A percentile compares a stretch with the other conserved stretches of the same genome.
Conservation (phyloP, 2,113 vertebrate species). For the Atherinomorus stipes region DNA sequence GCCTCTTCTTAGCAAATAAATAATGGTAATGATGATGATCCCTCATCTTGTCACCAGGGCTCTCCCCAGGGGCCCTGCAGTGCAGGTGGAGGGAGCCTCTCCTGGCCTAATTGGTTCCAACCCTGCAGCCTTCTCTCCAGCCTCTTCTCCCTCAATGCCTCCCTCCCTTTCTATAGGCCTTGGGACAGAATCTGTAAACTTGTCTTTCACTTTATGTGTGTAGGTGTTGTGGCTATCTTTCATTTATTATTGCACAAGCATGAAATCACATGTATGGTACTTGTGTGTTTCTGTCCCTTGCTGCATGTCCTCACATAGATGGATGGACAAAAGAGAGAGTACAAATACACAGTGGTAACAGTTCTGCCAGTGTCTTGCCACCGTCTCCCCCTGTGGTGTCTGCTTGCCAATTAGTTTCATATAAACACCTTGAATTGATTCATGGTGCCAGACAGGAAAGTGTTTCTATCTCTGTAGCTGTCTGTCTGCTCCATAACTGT, state of each 20-base stretch:
- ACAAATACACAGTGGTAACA: conserved; percentile 13
- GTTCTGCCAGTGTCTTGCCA: conserved; percentile 27
- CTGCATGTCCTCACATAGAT: conserved; percentile 11
- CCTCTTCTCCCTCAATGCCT: conserved; percentile 52
- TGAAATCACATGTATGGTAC: conserved; percentile 41
- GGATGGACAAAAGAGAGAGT: background rate
- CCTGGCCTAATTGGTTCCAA: conserved; percentile 83
- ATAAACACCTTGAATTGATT: conserved; percentile 47
- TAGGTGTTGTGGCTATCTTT: conserved; percentile 48
- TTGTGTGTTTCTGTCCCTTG: conserved; percentile 14
- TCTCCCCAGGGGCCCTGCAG: conserved; percentile 72
- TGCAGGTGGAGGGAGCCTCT: conserved; percentile 76
- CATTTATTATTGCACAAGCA: conserved; percentile 50
- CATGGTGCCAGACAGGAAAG: conserved; percentile 37
- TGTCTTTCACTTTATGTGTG: conserved; percentile 36
- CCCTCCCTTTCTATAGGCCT: conserved; percentile 47
- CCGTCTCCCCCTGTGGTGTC: conserved; percentile 22
- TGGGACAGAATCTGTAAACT: conserved; percentile 49
- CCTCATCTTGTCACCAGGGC: conserved; percentile 84
- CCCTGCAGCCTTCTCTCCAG: conserved; percentile 80
- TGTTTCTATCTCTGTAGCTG: conserved; percentile 36
- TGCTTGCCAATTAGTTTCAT: conserved; percentile 33
- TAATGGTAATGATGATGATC: conserved; percentile 89
- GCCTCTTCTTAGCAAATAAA: conserved; percentile 87
- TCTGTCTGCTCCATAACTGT: conserved; percentile 4